These are phyloP conservation scores for Eulithis testata DNA, from an alignment of 2,888 invertebrate species.

Conservation along the genomic window DNA sequence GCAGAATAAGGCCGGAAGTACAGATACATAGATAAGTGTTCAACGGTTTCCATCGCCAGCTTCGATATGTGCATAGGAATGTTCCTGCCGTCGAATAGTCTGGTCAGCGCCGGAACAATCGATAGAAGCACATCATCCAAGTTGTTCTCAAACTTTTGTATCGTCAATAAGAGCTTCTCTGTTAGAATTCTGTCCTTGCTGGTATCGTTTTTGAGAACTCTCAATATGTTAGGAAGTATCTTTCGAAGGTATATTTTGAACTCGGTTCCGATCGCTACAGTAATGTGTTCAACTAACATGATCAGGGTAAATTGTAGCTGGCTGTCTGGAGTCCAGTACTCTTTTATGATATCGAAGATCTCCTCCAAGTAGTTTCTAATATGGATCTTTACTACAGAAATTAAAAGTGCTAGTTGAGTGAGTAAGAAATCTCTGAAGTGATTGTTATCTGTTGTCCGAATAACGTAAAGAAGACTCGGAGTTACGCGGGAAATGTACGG, in stretches of 20 bases:
- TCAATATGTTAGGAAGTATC: conserved; percentile 95
- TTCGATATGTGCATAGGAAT: conserved; percentile 90
- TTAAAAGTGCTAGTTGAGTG: conserved; percentile 95
- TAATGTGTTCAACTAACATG: conserved; percentile 95
- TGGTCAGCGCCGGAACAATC: conserved; percentile 96
- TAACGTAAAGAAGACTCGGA: conserved; percentile 94
- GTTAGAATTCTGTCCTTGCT: conserved; percentile 94
- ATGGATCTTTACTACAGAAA: conserved; percentile 98
- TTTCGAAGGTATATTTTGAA: conserved; percentile 97
- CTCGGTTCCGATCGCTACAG: conserved; percentile 96
- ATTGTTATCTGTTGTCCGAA: conserved; percentile 91
- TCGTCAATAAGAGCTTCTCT: conserved; percentile 91
- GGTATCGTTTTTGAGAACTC: conserved; percentile 95
- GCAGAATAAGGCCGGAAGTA: conserved; percentile 97
- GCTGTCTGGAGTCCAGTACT: conserved; percentile 95
- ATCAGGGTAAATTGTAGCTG: conserved; percentile 95
- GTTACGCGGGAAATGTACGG: conserved; percentile 96
- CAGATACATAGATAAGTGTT: conserved; percentile 93
- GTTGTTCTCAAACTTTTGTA: conserved; percentile 97
- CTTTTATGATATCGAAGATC: conserved; percentile 96
- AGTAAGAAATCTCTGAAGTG: conserved; percentile 96
- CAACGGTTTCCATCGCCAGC: conserved; percentile 93
- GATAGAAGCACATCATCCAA: conserved; percentile 97
- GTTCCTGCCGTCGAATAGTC: conserved; percentile 94
- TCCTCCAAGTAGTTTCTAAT: conserved; percentile 97